Percentiles rank a stretch among this genome's conserved stretches.
Evolutionary conservation across 2,113 vertebrate species (phyloP).

Genomic region (Indri indri): DNA sequence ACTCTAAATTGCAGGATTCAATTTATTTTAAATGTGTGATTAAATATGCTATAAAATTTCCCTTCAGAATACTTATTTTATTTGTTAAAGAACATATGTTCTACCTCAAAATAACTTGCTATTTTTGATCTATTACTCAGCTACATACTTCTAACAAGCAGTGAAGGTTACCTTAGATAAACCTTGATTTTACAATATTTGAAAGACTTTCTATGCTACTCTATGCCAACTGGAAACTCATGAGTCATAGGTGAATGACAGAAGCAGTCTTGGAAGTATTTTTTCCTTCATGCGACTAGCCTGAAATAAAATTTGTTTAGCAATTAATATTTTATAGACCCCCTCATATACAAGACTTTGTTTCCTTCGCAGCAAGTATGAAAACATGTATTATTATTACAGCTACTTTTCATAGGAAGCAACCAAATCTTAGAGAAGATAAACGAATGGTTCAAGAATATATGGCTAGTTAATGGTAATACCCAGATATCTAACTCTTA

Average conservation of each 20-base stretch:
- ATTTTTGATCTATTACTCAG: constrained; percentile 87
- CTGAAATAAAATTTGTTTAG: constrained; percentile 35
- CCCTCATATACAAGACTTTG: not conserved
- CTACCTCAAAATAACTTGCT: constrained; percentile 87
- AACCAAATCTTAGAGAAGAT: not conserved
- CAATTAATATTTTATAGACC: constrained; percentile 43
- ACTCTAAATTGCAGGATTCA: constrained; percentile 36
- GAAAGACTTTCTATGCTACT: constrained; percentile 45
- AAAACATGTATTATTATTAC: constrained; percentile 5
- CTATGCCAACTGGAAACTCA: constrained; percentile 58
- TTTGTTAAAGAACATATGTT: constrained; percentile 86
- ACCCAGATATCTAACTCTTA: not conserved
- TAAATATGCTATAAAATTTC: constrained; percentile 78
- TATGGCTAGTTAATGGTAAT: not conserved
- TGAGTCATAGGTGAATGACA: constrained; percentile 64
- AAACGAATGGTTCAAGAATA: not conserved
- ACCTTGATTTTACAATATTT: constrained; percentile 77
- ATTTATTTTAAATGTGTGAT: constrained; percentile 65
- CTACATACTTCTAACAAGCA: constrained; percentile 81
- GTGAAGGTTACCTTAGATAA: constrained; percentile 85
- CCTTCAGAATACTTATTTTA: constrained; percentile 81
- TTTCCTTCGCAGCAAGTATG: not conserved
- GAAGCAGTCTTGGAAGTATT: not conserved
- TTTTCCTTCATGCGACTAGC: constrained; percentile 24
- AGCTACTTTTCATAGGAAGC: not conserved